Conservation (phyloP, 2,113 vertebrate genomes). For the Dromas ardeola region DNA sequence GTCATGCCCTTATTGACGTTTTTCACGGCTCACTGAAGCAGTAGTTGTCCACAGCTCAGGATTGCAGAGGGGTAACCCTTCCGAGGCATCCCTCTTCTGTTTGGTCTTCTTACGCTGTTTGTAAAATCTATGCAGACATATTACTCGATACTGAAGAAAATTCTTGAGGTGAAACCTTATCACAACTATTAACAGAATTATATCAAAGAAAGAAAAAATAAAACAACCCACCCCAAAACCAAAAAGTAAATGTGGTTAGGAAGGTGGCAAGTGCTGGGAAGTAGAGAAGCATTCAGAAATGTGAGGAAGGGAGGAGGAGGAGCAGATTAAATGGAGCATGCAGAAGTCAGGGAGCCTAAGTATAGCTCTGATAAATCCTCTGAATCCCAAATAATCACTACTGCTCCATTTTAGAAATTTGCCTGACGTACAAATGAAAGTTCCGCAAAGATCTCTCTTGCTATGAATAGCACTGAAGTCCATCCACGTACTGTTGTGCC, state of each 20-base stretch:
- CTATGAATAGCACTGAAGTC: not conserved
- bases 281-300: not conserved
- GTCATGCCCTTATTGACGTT: not conserved
- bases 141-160: not conserved
- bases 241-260: not conserved
- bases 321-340: not conserved
- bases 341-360: not conserved
- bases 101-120: not conserved
- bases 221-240: not conserved
- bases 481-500: not conserved
- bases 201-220: not conserved
- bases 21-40: not conserved
- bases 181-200: not conserved
- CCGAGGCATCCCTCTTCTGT: not conserved
- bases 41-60: not conserved
- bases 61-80: not conserved
- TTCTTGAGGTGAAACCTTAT: not conserved
- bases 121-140: not conserved
- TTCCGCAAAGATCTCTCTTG: not conserved
- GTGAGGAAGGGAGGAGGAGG: not conserved
- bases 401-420: not conserved
- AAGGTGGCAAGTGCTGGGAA: not conserved
- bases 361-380: not conserved
- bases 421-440: rapidly evolving
- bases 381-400: not conserved